Evolutionary conservation across 2,797 vertebrate species (phyloP).

Genomic region (Discoglossus pictus): DNA sequence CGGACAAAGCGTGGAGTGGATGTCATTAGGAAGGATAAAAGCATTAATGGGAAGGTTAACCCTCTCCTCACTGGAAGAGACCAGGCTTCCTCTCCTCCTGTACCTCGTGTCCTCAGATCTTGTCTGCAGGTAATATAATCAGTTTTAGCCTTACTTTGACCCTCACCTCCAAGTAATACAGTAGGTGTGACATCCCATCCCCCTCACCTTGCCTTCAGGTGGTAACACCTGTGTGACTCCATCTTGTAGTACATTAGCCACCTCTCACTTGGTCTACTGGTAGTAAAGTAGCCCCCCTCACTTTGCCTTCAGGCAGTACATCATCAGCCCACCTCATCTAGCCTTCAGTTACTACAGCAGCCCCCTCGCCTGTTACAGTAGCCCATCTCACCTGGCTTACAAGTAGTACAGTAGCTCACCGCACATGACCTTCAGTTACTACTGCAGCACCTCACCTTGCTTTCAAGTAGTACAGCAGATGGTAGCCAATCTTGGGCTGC

Average conservation of each 20-base stretch:
- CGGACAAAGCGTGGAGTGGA: conserved; percentile 9
- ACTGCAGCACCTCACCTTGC: conserved; percentile 66
- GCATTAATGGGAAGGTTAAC: conserved; percentile 16
- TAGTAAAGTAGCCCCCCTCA: background rate
- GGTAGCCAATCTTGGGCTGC: conserved; percentile 95
- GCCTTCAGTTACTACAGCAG: background rate
- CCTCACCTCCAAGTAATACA: too few species aligned
- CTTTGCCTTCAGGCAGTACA: background rate
- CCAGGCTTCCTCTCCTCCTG: too few species aligned
- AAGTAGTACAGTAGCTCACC: conserved; percentile 87
- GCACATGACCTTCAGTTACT: background rate
- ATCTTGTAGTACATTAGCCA: too few species aligned
- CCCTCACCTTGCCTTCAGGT: background rate
- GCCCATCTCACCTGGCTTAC: conserved; percentile 70
- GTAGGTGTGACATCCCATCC: background rate
- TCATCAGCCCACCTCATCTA: background rate
- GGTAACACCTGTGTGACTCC: too few species aligned
- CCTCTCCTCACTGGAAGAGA: background rate
- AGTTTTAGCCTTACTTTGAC: too few species aligned
- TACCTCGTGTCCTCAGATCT: too few species aligned
- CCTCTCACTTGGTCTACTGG: background rate
- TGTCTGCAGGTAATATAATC: background rate
- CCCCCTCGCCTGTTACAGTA: too few species aligned
- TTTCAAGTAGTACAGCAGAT: conserved; percentile 92
- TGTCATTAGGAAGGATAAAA: conserved; percentile 19